Evolutionary conservation across 2,113 vertebrate species (phyloP), one percentile per base, ranked within the genome.

Genomic region (Hyperopisus bebe): DNA sequence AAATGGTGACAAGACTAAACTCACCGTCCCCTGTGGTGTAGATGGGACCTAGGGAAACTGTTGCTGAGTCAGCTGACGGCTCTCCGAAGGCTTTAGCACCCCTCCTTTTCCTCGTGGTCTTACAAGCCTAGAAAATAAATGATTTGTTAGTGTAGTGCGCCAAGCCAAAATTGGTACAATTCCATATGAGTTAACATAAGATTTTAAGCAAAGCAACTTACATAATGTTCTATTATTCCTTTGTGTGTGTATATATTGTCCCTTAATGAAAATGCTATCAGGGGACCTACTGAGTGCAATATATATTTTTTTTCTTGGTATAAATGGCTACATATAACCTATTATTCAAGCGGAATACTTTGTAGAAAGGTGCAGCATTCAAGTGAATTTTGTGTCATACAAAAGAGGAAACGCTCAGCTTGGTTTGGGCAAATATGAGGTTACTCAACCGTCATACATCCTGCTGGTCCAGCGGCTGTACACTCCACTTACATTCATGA

Each of bases 1-100:
- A 42, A 39, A 13, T 51, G 8, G 35, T 44, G 7, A 17, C 19
- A 47, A 70, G 74, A 44, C 24, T 11, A 17, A 21, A 5, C 70
- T 90, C 89, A 96, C 95, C 93, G 90, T 91, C 55, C 21, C n/a
- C 44, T n/a, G 88, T 90, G 0, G 91, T 95, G 88, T 93, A 94
- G 50, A 97, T 91, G 42, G 96, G 96, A 86, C 96, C 96, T 0
- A 94, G 85, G n/a, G 96, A 92, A 51, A 96, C 66, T 2, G 95
- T 95, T 27, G 96, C 94, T 3, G 95, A 94, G 1, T 94, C 93
- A 0, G 27, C 66, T 44, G 91, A 89, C 77, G 92, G 89, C 17
- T 90, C 3, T 62, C 92, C 93, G 47, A 93, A 94, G 44, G 93
- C 90, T 24, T 88, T 87, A 62, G 90, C 15, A 8, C 91, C 90